These are phyloP conservation scores for Drosophila cardini DNA, from an alignment of 1,140 invertebrate genomes.

Conservation along the genomic window DNA sequence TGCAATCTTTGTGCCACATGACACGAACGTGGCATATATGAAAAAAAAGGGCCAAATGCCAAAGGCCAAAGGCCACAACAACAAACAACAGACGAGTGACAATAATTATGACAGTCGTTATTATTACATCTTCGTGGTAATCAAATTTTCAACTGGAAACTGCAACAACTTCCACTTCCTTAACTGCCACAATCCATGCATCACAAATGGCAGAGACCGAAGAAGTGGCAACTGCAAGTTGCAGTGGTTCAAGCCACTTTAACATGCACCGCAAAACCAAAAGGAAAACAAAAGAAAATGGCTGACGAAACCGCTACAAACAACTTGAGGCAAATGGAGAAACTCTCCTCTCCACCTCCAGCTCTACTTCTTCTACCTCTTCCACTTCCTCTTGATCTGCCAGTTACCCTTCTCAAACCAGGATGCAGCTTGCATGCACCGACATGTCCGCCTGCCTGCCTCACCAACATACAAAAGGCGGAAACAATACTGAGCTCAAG, in stretches of 20 bases:
- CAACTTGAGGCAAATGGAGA: constrained; percentile 74
- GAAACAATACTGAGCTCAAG: constrained; percentile 68
- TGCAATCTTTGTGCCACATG: constrained; percentile 52
- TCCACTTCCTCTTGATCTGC: constrained; percentile 10
- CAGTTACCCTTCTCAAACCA: constrained; percentile 17
- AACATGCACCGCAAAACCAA: constrained; percentile 68
- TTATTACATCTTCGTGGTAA: constrained; percentile 53
- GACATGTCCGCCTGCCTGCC: constrained; percentile 18
- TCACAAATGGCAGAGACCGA: constrained; percentile 19
- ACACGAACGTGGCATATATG: constrained; percentile 23
- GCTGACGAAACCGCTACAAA: constrained; percentile 70
- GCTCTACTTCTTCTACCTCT: constrained; percentile 8
- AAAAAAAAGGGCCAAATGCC: constrained; percentile 59
- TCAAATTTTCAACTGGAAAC: constrained; percentile 66
- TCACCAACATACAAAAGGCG: constrained; percentile 45
- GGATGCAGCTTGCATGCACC: constrained; percentile 20
- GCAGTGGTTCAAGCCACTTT: constrained; percentile 63
- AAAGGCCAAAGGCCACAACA: constrained; percentile 54
- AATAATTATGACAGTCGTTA: constrained; percentile 68
- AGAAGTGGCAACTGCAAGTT: constrained; percentile 28
- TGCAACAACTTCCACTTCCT: not conserved
- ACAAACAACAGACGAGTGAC: constrained; percentile 49
- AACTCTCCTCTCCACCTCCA: too few species aligned
- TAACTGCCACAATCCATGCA: too few species aligned
- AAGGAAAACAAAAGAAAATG: constrained; percentile 70